Percentiles rank a stretch among this genome's conserved stretches.
These are phyloP conservation scores for Numenius phaeopus DNA, from an alignment of 2,797 vertebrate genomes.

Conservation along the genomic window DNA sequence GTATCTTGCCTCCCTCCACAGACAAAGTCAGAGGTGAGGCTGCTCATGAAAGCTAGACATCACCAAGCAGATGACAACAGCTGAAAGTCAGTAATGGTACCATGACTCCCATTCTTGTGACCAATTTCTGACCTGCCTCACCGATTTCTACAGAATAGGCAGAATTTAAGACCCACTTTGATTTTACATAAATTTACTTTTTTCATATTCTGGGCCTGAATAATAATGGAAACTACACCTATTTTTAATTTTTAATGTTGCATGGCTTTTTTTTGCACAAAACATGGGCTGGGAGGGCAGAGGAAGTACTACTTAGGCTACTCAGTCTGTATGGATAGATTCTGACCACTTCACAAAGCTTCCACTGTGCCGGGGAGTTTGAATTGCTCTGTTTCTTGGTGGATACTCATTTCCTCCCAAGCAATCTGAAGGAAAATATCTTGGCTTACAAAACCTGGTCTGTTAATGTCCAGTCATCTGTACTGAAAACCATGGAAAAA, in stretches of 20 bases:
- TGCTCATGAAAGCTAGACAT: background rate
- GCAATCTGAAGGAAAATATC: slow-evolving; percentile 23
- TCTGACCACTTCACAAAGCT: slow-evolving; percentile 34
- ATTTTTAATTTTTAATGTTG: background rate
- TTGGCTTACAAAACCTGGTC: slow-evolving; percentile 1
- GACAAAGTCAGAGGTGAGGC: background rate
- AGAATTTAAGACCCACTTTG: background rate
- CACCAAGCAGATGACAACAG: background rate
- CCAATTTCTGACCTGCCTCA: background rate
- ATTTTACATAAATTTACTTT: background rate
- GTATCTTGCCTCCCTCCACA: background rate
- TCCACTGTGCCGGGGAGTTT: slow-evolving; percentile 32
- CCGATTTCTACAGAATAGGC: background rate
- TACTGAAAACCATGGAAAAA: slow-evolving; percentile 17
- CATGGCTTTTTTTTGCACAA: background rate
- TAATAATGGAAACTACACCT: background rate
- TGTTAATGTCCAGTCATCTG: slow-evolving; percentile 1
- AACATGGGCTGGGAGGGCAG: background rate
- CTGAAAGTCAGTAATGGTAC: background rate
- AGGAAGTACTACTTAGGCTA: background rate
- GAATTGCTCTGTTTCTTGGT: slow-evolving; percentile 45
- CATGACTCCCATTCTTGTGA: background rate
- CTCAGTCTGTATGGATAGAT: background rate
- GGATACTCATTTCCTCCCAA: slow-evolving; percentile 14
- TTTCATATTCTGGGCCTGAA: background rate